phyloP scores from a whole-genome alignment of 2,888 invertebrate species.

The Silvanus unidentatus region DNA sequence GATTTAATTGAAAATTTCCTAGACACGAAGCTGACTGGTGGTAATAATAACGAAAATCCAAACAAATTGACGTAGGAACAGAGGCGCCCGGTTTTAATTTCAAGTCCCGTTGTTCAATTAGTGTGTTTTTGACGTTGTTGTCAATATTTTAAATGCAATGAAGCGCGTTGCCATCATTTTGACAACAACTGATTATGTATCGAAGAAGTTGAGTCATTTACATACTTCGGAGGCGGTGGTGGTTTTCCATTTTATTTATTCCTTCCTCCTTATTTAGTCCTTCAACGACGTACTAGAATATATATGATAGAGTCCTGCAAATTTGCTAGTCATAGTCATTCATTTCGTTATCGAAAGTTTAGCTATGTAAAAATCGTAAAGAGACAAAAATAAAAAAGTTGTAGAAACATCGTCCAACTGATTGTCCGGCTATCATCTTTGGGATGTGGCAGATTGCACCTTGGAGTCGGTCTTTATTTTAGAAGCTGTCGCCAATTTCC shows the following conservation, averaged over 20 bases:
- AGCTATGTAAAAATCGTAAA: too few relatives aligned
- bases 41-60: not conserved
- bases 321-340: too few relatives aligned
- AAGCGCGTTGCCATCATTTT: constrained; percentile 9
- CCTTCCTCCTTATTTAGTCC: not conserved
- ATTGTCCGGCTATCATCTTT: constrained; percentile 18
- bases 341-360: too few relatives aligned
- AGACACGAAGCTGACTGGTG: too few relatives aligned
- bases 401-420: constrained; percentile 17
- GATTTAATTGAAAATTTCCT: not conserved
- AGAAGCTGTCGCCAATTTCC: constrained; percentile 11
- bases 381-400: constrained; percentile 16
- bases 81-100: constrained; percentile 28
- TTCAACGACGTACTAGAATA: too few relatives aligned
- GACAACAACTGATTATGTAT: constrained; percentile 9
- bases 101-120: constrained; percentile 34
- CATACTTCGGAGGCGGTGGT: constrained; percentile 6
- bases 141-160: constrained; percentile 17
- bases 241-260: constrained; percentile 16
- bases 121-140: constrained; percentile 40
- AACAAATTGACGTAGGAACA: not conserved
- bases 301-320: too few relatives aligned
- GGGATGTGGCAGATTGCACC: constrained; percentile 19
- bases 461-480: constrained; percentile 11
- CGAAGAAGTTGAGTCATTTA: constrained; percentile 7